Conservation (phyloP, 1,140 invertebrate genomes). For the Armadillidium nasatum region DNA sequence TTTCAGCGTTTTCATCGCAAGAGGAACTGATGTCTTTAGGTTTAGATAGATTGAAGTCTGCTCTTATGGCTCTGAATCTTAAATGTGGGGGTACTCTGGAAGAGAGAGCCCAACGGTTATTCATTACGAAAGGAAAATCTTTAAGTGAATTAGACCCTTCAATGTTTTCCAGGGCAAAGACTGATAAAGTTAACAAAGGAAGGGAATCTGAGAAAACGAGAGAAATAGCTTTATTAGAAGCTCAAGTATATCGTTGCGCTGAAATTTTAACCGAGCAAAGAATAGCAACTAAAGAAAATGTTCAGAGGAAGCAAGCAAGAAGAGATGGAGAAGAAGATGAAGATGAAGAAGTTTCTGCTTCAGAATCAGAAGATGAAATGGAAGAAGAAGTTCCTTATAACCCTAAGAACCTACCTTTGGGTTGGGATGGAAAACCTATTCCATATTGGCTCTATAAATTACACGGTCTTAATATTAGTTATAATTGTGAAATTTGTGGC, state of each 20-base stretch:
- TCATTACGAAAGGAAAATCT: conserved; percentile 90
- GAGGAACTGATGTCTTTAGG: conserved; percentile 95
- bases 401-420: conserved; percentile 96
- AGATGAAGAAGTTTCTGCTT: conserved; percentile 81
- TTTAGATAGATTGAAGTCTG: conserved; percentile 93
- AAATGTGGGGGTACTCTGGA: conserved; percentile 97
- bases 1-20: conserved; percentile 89
- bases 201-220: conserved; percentile 59
- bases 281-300: conserved; percentile 91
- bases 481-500: conserved; percentile 99
- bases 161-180: conserved; percentile 79
- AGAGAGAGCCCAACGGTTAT: conserved; percentile 91
- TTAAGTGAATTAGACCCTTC: conserved; percentile 75
- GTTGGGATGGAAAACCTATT: conserved; percentile 99
- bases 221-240: conserved; percentile 47
- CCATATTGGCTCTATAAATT: conserved; percentile 99
- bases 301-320: conserved; percentile 93
- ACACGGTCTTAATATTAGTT: conserved; percentile 97
- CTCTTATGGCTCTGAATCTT: conserved; percentile 90
- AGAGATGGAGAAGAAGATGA: conserved; percentile 93
- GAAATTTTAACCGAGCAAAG: conserved; percentile 78
- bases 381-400: conserved; percentile 96
- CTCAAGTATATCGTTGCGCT: conserved; percentile 60
- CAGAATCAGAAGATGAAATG: conserved; percentile 74
- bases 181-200: conserved; percentile 58